Evolutionary conservation across 30 jellyfish, hydroid and myxozoan genomes (phyloP).

Genomic region (Aurelia sp.): DNA sequence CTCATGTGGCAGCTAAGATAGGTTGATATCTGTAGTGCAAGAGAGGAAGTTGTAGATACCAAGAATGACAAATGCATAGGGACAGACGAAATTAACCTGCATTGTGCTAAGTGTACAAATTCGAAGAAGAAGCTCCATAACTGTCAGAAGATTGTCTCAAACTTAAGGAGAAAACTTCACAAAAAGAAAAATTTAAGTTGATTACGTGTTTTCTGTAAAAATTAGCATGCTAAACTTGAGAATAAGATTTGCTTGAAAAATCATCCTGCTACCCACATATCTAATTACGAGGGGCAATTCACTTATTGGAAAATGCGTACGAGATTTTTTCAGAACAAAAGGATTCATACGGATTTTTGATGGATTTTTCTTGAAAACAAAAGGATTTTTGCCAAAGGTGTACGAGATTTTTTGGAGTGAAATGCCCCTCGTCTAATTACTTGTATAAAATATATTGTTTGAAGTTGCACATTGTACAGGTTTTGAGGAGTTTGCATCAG

Average conservation of each 20-base stretch:
- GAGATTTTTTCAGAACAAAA: no score
- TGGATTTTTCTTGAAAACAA: no score
- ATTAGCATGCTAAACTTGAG: conserved; percentile 9
- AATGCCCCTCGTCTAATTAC: no score
- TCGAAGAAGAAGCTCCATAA: conserved; percentile 16
- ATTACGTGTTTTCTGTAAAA: conserved; percentile 1
- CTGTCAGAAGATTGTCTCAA: conserved; percentile 25
- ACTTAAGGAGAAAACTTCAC: conserved; percentile 24
- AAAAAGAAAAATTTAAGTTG: conserved; percentile 1
- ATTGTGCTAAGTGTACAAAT: conserved; percentile 14
- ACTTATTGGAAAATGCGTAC: no score
- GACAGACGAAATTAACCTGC: conserved; percentile 10
- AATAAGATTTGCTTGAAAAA: conserved; percentile 11
- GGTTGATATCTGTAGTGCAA: conserved; percentile 15
- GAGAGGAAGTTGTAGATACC: conserved; percentile 6
- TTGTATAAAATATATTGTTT: conserved; percentile 5
- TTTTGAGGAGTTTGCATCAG: conserved; percentile 12
- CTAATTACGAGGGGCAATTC: no score
- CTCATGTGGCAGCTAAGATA: conserved; percentile 20
- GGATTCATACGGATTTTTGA: no score
- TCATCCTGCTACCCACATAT: conserved; percentile 19
- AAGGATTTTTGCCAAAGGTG: no score
- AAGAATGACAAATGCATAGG: conserved; percentile 20
- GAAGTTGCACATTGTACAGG: conserved; percentile 3
- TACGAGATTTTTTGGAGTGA: no score